These are phyloP conservation scores for Sebastes itinus DNA, from an alignment of 2,797 vertebrate genomes.

Conservation along the genomic window DNA sequence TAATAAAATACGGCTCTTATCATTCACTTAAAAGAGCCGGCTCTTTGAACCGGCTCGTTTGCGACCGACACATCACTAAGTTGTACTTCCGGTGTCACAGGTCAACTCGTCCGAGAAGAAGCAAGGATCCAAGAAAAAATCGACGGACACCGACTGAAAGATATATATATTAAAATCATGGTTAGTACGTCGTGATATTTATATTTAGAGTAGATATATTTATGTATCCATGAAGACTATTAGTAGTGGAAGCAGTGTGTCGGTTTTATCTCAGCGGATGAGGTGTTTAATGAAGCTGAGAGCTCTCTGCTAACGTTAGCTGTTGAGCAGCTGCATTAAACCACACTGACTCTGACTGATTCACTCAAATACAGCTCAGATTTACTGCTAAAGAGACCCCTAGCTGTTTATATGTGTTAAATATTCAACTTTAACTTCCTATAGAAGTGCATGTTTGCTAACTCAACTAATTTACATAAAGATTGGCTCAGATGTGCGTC, in stretches of 20 bases:
- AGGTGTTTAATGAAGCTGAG: not conserved
- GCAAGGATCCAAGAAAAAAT: not conserved
- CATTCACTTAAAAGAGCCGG: too few species aligned
- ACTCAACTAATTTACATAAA: not conserved
- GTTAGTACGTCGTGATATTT: slow-evolving; percentile 25
- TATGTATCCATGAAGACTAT: accelerated
- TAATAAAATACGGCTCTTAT: too few species aligned
- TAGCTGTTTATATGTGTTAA: accelerated
- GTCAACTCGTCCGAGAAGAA: slow-evolving; percentile 22
- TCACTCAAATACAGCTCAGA: not conserved
- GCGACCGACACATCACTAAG: too few species aligned
- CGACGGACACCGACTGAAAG: not conserved
- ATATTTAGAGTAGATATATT: accelerated
- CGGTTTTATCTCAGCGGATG: not conserved
- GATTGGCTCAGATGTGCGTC: not conserved
- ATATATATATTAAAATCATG: slow-evolving; percentile 28
- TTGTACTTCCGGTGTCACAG: slow-evolving; percentile 71
- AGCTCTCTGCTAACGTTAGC: slow-evolving; percentile 42
- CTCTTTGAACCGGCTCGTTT: too few species aligned
- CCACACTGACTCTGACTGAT: not conserved
- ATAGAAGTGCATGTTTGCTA: not conserved
- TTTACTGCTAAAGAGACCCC: accelerated
- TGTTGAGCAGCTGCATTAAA: slow-evolving; percentile 19
- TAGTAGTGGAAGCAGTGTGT: accelerated
- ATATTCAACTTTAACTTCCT: not conserved